Conservation (phyloP, 2,888 invertebrate species). For the Erebia epiphron region DNA sequence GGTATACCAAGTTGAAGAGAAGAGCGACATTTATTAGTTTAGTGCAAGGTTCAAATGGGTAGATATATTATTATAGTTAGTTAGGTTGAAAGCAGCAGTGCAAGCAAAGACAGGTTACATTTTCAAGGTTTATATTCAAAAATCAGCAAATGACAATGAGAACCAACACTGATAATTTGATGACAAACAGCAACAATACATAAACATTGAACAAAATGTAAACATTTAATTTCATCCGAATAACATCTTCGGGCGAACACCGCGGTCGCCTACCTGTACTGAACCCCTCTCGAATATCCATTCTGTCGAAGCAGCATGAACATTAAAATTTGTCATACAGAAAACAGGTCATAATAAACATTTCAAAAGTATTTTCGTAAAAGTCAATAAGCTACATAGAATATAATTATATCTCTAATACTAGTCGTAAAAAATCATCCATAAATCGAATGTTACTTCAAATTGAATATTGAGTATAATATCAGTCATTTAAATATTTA, state of each 20-base stretch:
- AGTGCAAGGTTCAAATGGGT: not conserved
- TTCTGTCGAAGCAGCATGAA: slow-evolving; percentile 77
- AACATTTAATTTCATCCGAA: slow-evolving; percentile 42
- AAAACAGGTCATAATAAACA: slow-evolving; percentile 61
- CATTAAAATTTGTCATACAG: slow-evolving; percentile 51
- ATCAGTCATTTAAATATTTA: slow-evolving; percentile 15
- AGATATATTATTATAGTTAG: slow-evolving; percentile 46
- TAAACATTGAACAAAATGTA: slow-evolving; percentile 37
- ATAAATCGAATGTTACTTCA: slow-evolving; percentile 9
- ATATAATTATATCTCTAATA: slow-evolving; percentile 55
- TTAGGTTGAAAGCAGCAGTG: slow-evolving; percentile 52
- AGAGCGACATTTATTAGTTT: not conserved
- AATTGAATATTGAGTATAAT: slow-evolving; percentile 4
- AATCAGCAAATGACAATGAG: slow-evolving; percentile 67
- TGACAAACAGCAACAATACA: slow-evolving; percentile 59
- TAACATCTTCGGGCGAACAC: slow-evolving; percentile 37
- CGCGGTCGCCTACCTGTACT: slow-evolving; percentile 68
- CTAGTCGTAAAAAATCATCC: slow-evolving; percentile 52
- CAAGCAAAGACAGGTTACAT: slow-evolving; percentile 65
- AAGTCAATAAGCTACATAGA: slow-evolving; percentile 68
- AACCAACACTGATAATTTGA: slow-evolving; percentile 68
- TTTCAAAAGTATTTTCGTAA: slow-evolving; percentile 64
- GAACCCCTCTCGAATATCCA: slow-evolving; percentile 74
- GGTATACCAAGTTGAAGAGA: not conserved
- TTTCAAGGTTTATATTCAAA: slow-evolving; percentile 67